Percentiles rank a stretch among this genome's conserved stretches.
Conservation (phyloP, 2,888 invertebrate genomes). For the Cantharis lateralis region DNA sequence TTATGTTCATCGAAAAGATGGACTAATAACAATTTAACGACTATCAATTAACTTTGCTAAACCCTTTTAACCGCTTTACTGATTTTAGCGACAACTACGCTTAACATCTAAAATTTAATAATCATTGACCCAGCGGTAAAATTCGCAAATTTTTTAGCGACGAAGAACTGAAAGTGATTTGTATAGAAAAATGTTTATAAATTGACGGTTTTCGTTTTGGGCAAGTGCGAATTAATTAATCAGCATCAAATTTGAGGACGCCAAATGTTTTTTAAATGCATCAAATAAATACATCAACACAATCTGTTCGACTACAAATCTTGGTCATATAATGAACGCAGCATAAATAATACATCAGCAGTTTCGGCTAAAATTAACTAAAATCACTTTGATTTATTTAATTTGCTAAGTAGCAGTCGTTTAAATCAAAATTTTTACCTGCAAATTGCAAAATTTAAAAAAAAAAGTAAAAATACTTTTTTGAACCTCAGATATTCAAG, state of each 20-base stretch:
- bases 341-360: constrained; percentile 1
- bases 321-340: constrained; percentile 16
- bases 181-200: not conserved
- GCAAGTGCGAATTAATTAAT: not conserved
- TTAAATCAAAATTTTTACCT: not conserved
- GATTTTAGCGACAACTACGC: constrained; percentile 6
- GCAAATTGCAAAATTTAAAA: not conserved
- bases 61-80: constrained; percentile 12
- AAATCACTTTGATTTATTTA: constrained; percentile 21
- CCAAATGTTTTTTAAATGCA: not conserved
- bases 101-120: too few species aligned
- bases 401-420: not conserved
- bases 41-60: not conserved
- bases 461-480: not conserved
- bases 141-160: not conserved
- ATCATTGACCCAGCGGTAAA: not conserved
- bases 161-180: not conserved
- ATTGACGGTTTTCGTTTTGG: not conserved
- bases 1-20: not conserved
- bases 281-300: constrained; percentile 23
- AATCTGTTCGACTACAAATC: constrained; percentile 26
- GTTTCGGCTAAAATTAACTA: constrained; percentile 20
- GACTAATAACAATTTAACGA: not conserved
- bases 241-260: not conserved
- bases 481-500: too few species aligned